Conservation (phyloP, 2,113 vertebrate genomes). For the Ceyx margarethae region DNA sequence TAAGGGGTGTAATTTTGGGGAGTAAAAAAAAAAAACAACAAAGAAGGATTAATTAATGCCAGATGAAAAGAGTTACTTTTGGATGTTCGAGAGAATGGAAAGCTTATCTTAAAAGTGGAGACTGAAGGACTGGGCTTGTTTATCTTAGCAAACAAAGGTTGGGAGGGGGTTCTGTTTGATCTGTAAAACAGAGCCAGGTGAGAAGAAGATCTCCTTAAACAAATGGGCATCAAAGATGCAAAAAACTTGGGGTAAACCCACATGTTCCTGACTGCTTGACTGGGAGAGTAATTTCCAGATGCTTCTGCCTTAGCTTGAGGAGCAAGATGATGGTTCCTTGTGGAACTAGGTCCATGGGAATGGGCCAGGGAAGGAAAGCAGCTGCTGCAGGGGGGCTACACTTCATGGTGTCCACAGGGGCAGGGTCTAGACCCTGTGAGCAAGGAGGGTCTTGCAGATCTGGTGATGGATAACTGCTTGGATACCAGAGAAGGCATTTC, state of each 20-base stretch:
- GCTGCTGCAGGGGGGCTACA: not conserved
- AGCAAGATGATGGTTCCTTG: not conserved
- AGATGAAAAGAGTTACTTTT: not conserved
- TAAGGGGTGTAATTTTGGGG: not conserved
- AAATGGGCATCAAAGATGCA: not conserved
- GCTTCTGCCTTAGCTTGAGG: not conserved
- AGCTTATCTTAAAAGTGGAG: slow-evolving; percentile 25
- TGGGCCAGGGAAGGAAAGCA: accelerated
- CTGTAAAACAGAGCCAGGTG: not conserved
- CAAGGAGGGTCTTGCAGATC: not conserved
- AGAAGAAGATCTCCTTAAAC: slow-evolving; percentile 1
- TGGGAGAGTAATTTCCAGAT: not conserved
- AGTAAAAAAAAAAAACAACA: not conserved
- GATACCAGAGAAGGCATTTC: not conserved
- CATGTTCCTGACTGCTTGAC: not conserved
- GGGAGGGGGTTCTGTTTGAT: not conserved
- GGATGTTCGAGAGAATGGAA: not conserved
- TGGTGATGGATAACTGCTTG: not conserved
- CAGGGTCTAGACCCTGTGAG: not conserved
- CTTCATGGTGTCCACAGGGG: not conserved
- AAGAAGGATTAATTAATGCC: not conserved
- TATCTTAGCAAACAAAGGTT: slow-evolving; percentile 20
- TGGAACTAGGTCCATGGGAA: accelerated
- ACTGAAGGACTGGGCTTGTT: not conserved
- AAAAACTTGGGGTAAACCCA: not conserved